Evolutionary conservation across 2,888 invertebrate species (phyloP), one percentile per base, ranked within the genome.

Genomic region (Acrocyrtus sp.): DNA sequence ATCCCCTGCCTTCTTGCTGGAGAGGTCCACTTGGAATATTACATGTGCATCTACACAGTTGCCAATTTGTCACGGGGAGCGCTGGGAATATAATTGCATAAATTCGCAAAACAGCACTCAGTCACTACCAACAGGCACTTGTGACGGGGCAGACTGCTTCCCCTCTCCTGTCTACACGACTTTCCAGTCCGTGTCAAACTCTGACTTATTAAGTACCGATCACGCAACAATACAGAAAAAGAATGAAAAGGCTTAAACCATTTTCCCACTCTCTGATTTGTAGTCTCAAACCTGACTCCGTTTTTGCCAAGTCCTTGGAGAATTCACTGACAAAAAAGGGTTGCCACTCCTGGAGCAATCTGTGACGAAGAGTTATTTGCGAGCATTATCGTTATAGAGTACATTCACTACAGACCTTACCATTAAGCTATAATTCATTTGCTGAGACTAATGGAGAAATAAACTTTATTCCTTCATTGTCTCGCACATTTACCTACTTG

Each of bases 301-400:
- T 17, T 17, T 50, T 45, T 60, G 26, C 19, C 34, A 45, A 45
- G 29, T 29, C 41, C 54, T 54, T 29, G 5, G 53, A 54, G 51
- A 50, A 54, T 43, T 65, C 45, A 54, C 51, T 53, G 54, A 65
- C 63, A 65, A 65, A 54, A 17, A 34, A 34, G 45, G 45, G 45
- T n/a, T n/a, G n/a, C 34, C 34, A 12, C 12, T 34, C 12, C 34
- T 12, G 12, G 34, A 5, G 6, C 5, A 12, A 34, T 5, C 5
- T 12, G 12, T 34, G 12, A 34, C 5, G 12, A 12, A 34, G 34
- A 34, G 34, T 12, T 34, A 34, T 12, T 34, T 34, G 34, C 12
- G 5, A 34, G 12, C 34, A 34, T 34, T 34, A 34, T 34, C 34
- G 5, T 34, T 34, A 34, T 34, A 12, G 34, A 8, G 34, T 8